Evolutionary conservation across 2,797 vertebrate genomes (phyloP).

Genomic region (Chelidonichthys spinosus): DNA sequence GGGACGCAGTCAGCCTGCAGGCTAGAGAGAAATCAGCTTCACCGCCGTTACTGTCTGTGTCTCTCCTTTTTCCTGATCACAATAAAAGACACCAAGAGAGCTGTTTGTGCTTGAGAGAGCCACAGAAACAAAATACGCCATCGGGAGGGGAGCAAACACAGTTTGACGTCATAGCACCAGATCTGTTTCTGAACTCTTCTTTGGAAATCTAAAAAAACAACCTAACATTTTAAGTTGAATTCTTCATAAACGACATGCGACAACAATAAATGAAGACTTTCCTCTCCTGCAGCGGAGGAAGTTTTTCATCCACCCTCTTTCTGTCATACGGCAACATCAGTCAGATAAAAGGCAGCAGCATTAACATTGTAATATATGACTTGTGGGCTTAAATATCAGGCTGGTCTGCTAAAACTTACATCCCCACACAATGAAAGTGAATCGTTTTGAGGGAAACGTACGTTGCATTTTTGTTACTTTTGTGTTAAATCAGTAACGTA

Average conservation of each 20-base stretch:
- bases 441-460: too few species aligned
- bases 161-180: neutral
- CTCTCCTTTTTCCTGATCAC: neutral
- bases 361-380: too few species aligned
- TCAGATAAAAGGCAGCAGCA: neutral
- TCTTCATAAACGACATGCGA: neutral
- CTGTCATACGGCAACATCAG: neutral
- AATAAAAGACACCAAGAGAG: constrained; percentile 5
- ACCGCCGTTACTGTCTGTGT: constrained; percentile 32
- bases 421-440: too few species aligned
- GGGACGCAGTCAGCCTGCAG: constrained; percentile 56
- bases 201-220: constrained; percentile 10
- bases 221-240: neutral
- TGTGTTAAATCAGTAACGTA: too few species aligned
- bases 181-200: neutral
- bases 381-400: too few species aligned
- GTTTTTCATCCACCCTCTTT: too few species aligned
- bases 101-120: neutral
- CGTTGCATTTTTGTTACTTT: too few species aligned
- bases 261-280: neutral
- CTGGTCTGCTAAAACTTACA: too few species aligned
- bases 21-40: constrained; percentile 36
- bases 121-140: constrained; percentile 5
- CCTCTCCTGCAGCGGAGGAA: too few species aligned
- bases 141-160: neutral